These are phyloP conservation scores for Athrips mouffetella DNA, from an alignment of 2,888 invertebrate genomes.

Conservation along the genomic window DNA sequence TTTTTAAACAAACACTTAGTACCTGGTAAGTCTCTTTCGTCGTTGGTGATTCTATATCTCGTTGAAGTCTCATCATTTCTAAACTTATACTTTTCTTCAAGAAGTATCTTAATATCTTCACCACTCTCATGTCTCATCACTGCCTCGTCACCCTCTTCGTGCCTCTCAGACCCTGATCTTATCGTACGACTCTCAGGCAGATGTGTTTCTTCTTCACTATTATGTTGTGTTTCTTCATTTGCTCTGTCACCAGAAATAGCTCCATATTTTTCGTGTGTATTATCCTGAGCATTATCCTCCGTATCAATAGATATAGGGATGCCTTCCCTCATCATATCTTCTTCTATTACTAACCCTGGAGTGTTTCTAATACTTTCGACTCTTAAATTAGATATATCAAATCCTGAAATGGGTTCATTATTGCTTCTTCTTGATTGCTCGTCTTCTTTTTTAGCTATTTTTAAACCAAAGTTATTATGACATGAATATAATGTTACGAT, in stretches of 20 bases:
- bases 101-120: slow-evolving; percentile 44
- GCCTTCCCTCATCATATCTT: too few relatives aligned
- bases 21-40: slow-evolving; percentile 42
- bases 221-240: too few relatives aligned
- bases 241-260: too few relatives aligned
- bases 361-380: neutral
- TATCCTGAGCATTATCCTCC: too few relatives aligned
- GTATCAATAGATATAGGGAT: too few relatives aligned
- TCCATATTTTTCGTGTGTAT: too few relatives aligned
- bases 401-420: neutral
- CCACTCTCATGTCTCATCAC: neutral
- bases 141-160: too few relatives aligned
- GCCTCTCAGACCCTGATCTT: too few relatives aligned
- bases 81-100: slow-evolving; percentile 65
- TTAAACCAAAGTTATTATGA: neutral
- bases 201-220: too few relatives aligned
- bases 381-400: neutral
- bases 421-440: neutral
- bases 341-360: too few relatives aligned
- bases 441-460: neutral
- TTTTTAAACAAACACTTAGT: slow-evolving; percentile 10
- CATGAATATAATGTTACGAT: neutral
- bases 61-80: slow-evolving; percentile 56
- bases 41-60: slow-evolving; percentile 47
- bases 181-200: too few relatives aligned